Conservation (phyloP, 2,113 vertebrate species). For the Puma concolor region DNA sequence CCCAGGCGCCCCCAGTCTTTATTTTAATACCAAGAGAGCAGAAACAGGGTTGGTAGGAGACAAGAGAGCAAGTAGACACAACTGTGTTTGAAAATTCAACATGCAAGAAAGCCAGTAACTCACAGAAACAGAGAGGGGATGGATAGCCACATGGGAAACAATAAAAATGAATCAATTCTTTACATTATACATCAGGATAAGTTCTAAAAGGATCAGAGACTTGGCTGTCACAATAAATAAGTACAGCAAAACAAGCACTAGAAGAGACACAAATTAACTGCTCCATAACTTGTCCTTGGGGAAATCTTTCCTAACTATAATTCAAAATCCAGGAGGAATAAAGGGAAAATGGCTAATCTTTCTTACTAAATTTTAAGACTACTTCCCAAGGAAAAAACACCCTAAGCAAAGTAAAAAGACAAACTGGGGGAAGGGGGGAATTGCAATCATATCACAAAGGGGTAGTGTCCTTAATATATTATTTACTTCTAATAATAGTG, state of each 20-base stretch:
- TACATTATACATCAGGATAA: neutral
- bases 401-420: neutral
- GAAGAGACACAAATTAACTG: neutral
- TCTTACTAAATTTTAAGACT: neutral
- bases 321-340: neutral
- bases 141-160: neutral
- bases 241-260: neutral
- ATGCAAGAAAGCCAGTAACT: neutral
- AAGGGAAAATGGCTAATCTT: neutral
- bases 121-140: neutral
- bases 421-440: neutral
- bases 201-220: neutral
- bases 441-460: neutral
- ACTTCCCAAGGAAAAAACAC: neutral
- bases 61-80: neutral
- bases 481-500: neutral
- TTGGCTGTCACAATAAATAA: neutral
- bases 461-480: neutral
- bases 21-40: neutral
- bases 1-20: neutral
- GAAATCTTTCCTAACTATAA: neutral
- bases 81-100: neutral
- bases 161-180: neutral
- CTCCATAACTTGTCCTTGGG: neutral
- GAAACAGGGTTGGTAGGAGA: neutral